These are phyloP conservation scores for Cephalopterus ornatus DNA, from an alignment of 2,113 vertebrate species.

Conservation along the genomic window DNA sequence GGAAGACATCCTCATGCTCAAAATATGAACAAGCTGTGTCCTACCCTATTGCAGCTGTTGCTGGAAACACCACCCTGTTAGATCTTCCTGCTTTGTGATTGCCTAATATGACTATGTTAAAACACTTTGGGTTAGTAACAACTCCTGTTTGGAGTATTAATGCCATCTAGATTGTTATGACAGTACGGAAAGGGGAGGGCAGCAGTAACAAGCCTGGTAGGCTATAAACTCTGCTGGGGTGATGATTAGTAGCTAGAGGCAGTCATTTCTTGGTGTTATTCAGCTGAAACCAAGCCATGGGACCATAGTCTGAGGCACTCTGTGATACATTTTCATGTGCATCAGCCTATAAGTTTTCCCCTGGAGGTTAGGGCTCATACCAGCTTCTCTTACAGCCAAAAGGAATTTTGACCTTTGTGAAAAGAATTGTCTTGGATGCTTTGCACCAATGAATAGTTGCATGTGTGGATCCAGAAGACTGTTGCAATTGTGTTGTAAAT, in stretches of 20 bases:
- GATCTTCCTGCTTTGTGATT: not conserved
- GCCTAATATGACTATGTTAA: fast-evolving
- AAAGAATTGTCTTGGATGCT: not conserved
- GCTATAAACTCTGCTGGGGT: not conserved
- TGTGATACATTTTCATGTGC: not conserved
- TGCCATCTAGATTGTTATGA: not conserved
- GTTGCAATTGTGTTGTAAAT: not conserved
- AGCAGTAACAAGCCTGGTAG: not conserved
- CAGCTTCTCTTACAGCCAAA: not conserved
- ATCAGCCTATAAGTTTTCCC: not conserved
- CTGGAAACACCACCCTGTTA: not conserved
- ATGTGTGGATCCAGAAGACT: not conserved
- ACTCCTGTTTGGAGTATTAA: not conserved
- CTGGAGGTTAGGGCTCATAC: not conserved
- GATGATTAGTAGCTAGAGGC: not conserved
- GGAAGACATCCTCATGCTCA: not conserved
- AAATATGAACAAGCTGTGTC: not conserved
- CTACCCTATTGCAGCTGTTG: not conserved
- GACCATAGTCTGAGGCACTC: not conserved
- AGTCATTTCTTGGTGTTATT: not conserved
- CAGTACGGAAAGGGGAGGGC: not conserved
- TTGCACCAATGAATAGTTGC: not conserved
- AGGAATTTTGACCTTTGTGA: not conserved
- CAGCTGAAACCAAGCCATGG: not conserved
- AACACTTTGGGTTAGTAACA: not conserved